Percentiles rank a stretch among this genome's conserved stretches.
Conservation (phyloP, 2,797 vertebrate genomes). For the Sebastes cheni region DNA sequence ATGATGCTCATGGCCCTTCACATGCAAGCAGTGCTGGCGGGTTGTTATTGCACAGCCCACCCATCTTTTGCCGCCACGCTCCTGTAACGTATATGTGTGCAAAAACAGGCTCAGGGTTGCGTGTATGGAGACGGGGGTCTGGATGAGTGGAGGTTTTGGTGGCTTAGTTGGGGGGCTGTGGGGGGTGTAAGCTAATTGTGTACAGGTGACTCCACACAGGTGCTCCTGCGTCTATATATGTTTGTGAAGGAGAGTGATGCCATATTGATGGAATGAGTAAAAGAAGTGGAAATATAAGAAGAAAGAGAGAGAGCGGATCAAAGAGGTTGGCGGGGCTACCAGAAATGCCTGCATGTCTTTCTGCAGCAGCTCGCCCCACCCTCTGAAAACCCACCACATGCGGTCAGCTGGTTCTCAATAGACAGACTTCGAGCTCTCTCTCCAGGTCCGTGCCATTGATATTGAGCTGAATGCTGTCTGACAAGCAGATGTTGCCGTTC, state of each 20-base stretch:
- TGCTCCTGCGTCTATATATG: conserved; percentile 19
- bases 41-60: conserved; percentile 43
- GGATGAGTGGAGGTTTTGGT: conserved; percentile 36
- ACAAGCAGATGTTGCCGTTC: conserved; percentile 65
- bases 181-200: conserved; percentile 42
- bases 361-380: conserved; percentile 30
- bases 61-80: conserved; percentile 11
- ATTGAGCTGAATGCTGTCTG: conserved; percentile 54
- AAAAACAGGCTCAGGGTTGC: conserved; percentile 33
- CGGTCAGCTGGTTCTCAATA: conserved; percentile 52
- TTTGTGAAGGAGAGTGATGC: not conserved
- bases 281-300: conserved; percentile 15
- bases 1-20: conserved; percentile 24
- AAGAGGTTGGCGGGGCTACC: conserved; percentile 36
- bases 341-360: conserved; percentile 58
- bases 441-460: conserved; percentile 36
- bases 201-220: conserved; percentile 66
- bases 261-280: conserved; percentile 25
- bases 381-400: conserved; percentile 28
- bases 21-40: conserved; percentile 3
- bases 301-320: conserved; percentile 25
- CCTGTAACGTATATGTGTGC: conserved; percentile 25
- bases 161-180: conserved; percentile 23
- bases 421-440: conserved; percentile 34
- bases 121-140: conserved; percentile 31